Percentiles rank a stretch among this genome's conserved stretches.
phyloP scores from a whole-genome alignment of 2,113 vertebrate species.

The Dolichotis patagonum region DNA sequence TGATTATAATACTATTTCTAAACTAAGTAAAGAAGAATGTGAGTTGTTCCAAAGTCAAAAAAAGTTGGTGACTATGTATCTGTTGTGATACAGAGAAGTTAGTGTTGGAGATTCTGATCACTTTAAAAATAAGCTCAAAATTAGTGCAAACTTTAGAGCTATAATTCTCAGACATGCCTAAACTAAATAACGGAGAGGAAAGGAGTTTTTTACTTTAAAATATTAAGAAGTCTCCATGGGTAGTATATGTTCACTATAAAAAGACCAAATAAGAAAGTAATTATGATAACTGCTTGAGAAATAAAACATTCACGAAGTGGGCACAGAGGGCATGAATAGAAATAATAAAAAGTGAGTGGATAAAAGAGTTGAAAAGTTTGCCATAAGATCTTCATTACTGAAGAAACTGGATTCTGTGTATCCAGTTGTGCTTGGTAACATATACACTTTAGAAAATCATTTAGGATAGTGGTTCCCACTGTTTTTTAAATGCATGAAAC shows the following conservation, averaged over 20 bases:
- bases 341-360: neutral
- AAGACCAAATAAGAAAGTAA: slow-evolving; percentile 12
- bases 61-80: neutral
- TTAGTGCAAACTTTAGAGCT: slow-evolving; percentile 17
- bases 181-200: slow-evolving; percentile 23
- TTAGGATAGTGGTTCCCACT: neutral
- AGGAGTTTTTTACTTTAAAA: neutral
- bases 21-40: neutral
- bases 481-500: neutral
- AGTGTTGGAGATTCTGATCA: neutral
- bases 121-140: slow-evolving; percentile 39
- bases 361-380: neutral
- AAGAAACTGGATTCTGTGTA: neutral
- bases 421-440: neutral
- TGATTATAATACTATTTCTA: neutral
- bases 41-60: slow-evolving; percentile 41
- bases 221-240: neutral
- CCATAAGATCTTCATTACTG: neutral
- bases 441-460: neutral
- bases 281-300: slow-evolving; percentile 20
- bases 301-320: neutral
- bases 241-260: neutral
- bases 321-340: neutral
- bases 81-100: neutral
- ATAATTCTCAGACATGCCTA: neutral